Evolutionary conservation across 2,888 invertebrate genomes (phyloP), one percentile per base, ranked within the genome.

Genomic region (Dicycla oo): DNA sequence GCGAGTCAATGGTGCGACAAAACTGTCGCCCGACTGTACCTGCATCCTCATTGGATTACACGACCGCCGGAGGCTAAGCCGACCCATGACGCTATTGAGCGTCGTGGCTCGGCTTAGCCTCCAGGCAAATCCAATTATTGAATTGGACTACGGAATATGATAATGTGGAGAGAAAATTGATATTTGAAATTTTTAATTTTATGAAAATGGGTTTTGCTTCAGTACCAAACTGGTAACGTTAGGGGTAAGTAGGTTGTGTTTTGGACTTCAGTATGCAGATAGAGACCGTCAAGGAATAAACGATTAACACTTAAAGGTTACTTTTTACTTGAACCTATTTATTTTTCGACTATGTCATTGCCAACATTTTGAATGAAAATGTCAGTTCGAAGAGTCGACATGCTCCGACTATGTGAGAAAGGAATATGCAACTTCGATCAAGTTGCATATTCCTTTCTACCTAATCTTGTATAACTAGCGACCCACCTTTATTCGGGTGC

Each of bases 1-100:
- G 81, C 78, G 81, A 89, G 73, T 87, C 85, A 89, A 89, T 88
- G 87, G 84, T 75, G 82, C 80, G 82, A 83, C 83, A 86, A 88
- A 86, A 86, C 83, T 80, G 80, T 80, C 72, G 69, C 65, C 69
- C 67, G 69, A 15, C 79, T 81, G 80, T 87, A 83, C 86, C 83
- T 86, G 82, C 58, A 51, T 53, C 71, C 68, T 81, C 74, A 78
- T 78, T 73, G 75, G 80, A 84, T 86, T 83, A 85, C 80, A 49
- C 75, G 78, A 69, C 79, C 80, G 80, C 78, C 78, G 40, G 18
- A 49, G 72, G 51, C 26, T 63, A 45, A 69, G 58, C 66, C 75
- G 51, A 49, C 60, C 60, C 63, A 13, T 26, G 47, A 53, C 18
- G 40, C 60, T 30, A n/a, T n/a, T n/a, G n/a, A n/a, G n/a, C n/a